Base-by-base conservation (phyloP, 92 coral and sea anemone genomes). In the Porites rus region DNA sequence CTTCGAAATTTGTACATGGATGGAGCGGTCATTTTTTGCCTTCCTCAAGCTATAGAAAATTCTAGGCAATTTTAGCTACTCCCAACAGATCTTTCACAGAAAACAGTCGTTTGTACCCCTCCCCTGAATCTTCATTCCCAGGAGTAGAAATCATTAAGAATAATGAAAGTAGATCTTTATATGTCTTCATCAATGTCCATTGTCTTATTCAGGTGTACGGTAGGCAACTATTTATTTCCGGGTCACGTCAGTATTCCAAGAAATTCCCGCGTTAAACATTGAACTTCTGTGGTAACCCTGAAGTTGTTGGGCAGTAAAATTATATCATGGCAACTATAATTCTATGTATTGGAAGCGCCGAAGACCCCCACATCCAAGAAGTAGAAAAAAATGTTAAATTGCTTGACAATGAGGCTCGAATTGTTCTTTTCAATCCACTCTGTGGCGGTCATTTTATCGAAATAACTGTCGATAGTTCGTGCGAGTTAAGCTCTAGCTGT, bases 351-450 rank as follows among this genome's bases (percentile, higher is more conserved):
- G 92, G 92, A 8, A 75, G 78, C 12, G 66, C 76, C 21, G 21
- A 77, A 61, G 88, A 88, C 77, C 92, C 92, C 7, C 92, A 88
- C 65, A 73, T 88, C 9, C 84, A 76, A 46, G 79, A 60, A 11
- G 92, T 83, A 10, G 72, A 79, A 7, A 64, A 74, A 43, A 66
- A 79, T 21, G 76, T 87, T 8, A 52, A 75, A 79, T 68, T 54
- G 22, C 51, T 87, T 7, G 83, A 87, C 65, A 88, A 77, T 46
- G 73, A 83, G 12, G 82, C 75, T 20, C 83, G 85, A 58, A 54
- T 88, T n/a, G 82, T 88, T 17, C 75, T 88, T 46, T 88, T 88
- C 60, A 88, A 83, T 71, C 92, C 92, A 59, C 68, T 84, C 3
- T 71, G 85, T 72, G 77, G 56, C 7, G 62, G 74, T 62, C 88